phyloP scores from a whole-genome alignment of 2,113 vertebrate genomes.

The Silurus meridionalis region DNA sequence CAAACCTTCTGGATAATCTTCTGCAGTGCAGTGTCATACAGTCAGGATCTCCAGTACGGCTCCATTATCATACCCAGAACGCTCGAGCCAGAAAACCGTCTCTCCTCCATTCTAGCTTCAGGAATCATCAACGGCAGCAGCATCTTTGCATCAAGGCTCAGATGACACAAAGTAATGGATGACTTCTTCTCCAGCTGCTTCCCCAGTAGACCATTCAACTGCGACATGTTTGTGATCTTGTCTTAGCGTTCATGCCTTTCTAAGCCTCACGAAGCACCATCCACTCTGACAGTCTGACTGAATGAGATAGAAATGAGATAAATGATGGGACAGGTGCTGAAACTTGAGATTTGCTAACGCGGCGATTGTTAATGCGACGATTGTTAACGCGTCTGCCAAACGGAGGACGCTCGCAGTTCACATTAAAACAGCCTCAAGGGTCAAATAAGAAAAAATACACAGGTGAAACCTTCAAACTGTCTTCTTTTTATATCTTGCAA shows the following conservation, averaged over 20 bases:
- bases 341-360: slow-evolving; percentile 10
- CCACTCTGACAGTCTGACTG: not conserved
- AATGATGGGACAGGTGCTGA: slow-evolving; percentile 26
- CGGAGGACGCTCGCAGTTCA: not conserved
- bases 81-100: not conserved
- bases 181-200: slow-evolving; percentile 5
- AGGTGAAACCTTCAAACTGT: no score
- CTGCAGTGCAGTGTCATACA: not conserved
- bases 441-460: not conserved
- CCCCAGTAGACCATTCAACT: slow-evolving; percentile 3
- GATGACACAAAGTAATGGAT: slow-evolving; percentile 31
- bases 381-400: not conserved
- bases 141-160: not conserved
- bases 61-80: not conserved
- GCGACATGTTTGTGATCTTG: not conserved
- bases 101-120: not conserved
- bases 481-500: no score
- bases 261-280: not conserved
- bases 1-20: not conserved
- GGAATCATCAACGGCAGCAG: not conserved
- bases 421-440: not conserved
- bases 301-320: slow-evolving; percentile 18
- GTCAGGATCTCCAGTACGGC: not conserved
- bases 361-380: not conserved
- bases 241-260: not conserved